Percentiles rank a stretch among this genome's conserved stretches.
phyloP scores from a whole-genome alignment of 2,797 vertebrate genomes.

The Eulemur coronatus region DNA sequence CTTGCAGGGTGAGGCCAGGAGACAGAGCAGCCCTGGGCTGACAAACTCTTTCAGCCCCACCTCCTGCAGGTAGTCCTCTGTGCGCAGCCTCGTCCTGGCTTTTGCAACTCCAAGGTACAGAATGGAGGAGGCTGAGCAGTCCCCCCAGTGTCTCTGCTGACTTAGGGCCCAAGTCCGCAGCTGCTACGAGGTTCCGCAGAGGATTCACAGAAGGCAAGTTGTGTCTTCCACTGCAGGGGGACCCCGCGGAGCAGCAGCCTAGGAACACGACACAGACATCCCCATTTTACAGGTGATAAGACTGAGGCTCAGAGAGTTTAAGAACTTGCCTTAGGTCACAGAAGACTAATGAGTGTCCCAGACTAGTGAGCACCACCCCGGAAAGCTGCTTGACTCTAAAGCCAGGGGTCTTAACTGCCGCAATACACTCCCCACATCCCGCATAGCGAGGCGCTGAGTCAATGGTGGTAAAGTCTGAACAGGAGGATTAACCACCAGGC shows the following conservation, averaged over 20 bases:
- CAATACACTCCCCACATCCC: too few species aligned
- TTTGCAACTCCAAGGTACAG: not conserved
- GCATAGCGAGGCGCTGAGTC: not conserved
- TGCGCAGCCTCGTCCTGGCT: not conserved
- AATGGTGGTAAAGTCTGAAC: not conserved
- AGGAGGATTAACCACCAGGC: not conserved
- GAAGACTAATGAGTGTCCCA: not conserved
- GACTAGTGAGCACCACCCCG: not conserved
- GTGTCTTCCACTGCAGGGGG: not conserved
- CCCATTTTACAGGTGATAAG: not conserved
- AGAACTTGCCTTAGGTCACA: not conserved
- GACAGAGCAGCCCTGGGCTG: not conserved
- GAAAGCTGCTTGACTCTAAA: not conserved
- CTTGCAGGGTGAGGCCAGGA: not conserved
- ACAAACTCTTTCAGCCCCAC: not conserved
- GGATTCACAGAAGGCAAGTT: not conserved
- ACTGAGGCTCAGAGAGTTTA: not conserved
- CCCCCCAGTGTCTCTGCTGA: not conserved
- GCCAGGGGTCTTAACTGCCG: not conserved
- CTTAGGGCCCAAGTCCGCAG: not conserved
- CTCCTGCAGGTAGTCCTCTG: not conserved
- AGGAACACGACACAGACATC: not conserved
- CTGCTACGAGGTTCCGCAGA: not conserved
- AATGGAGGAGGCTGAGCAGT: not conserved
- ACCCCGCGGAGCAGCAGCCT: rapidly evolving